phyloP scores from a whole-genome alignment of 2,797 vertebrate genomes.

The Sylvilagus floridanus region DNA sequence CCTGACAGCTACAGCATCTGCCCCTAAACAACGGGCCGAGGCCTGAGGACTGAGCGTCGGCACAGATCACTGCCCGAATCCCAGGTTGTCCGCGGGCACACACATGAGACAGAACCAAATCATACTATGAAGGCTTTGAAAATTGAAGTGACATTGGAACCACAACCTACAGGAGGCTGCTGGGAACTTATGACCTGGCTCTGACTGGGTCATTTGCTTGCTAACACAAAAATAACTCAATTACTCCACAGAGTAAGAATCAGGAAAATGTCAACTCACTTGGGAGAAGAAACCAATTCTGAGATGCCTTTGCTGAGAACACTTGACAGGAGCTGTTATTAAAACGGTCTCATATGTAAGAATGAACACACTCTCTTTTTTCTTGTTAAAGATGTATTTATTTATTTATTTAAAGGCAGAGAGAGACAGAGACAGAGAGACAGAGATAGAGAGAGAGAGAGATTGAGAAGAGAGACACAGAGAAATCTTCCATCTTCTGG shows the following conservation, averaged over 20 bases:
- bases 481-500: no score
- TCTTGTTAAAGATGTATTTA: no score
- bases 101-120: neutral
- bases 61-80: neutral
- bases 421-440: no score
- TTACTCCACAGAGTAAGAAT: neutral
- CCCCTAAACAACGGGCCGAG: neutral
- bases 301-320: neutral
- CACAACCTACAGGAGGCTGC: neutral
- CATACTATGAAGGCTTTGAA: neutral
- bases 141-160: neutral
- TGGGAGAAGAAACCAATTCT: neutral
- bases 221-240: neutral
- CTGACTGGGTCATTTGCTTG: neutral
- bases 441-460: no score
- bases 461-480: no score
- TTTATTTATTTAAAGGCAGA: no score
- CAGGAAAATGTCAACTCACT: neutral
- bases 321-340: neutral
- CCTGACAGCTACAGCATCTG: neutral
- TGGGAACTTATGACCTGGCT: neutral
- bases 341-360: neutral
- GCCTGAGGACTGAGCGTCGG: neutral
- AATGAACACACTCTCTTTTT: no score
- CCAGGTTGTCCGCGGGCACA: neutral